Base-by-base conservation (phyloP, 1,140 invertebrate species). In the Tetramorium alpestre region DNA sequence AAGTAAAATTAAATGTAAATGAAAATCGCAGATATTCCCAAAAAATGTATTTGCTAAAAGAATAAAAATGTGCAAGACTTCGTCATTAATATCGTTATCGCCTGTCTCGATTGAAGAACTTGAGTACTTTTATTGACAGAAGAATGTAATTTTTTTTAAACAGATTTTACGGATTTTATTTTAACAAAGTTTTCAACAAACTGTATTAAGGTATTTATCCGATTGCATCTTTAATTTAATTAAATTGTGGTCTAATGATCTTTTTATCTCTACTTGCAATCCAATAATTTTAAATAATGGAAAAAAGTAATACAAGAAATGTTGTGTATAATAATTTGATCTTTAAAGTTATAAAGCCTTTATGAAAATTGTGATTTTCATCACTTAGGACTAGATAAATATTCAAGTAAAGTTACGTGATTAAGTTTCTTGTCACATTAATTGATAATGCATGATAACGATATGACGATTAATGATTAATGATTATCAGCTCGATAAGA, bases 191-290 rank as follows among this genome's bases (percentile, higher is more conserved):
- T 16, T 77, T 77, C 25, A 38, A 2, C n/a, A 10, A 18, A 2
- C 0, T 7, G 10, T 47, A 44, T 62, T 58, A 44, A 77, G 41
- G 47, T 62, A 76, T 6, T 3, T 25, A 7, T 7, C 25, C 0
- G 22, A 64, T 77, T 65, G 18, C 8, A 65, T 65, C 18, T 65
- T 64, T 38, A 65, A 38, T 65, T 65, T 65, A 65, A 65, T 65
- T 65, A 65, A 65, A 65, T 65, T 65, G 62, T 65, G n/a, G 16
- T 22, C n/a, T 56, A 44, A 44, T 28, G 3, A 38, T 13, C 10
- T 18, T 62, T 33, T 64, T 62, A 47, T 77, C 16, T 64, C 25
- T 25, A 18, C n/a, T 41, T 58, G 11, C 41, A 62, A 77, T 62
- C 22, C 10, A 13, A 2, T 10, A 44, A 62, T 44, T 28, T 77